Evolutionary conservation across 2,888 invertebrate genomes (phyloP).

Genomic region (Plemyria rubiginata): DNA sequence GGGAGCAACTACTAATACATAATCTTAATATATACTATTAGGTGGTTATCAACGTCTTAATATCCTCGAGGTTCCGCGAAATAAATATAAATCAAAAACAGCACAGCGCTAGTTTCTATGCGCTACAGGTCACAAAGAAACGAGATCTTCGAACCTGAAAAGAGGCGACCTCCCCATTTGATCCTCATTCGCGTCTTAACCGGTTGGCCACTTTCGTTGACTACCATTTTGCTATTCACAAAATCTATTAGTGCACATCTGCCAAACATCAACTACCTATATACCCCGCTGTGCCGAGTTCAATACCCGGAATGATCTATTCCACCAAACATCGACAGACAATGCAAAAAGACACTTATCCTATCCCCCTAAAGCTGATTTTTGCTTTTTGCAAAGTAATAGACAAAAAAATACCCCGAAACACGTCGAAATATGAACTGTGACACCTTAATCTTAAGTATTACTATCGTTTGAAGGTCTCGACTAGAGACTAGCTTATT

Average conservation of each 20-base stretch:
- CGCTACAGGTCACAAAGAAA: slow-evolving; percentile 5
- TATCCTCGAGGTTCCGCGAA: background rate
- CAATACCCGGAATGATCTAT: slow-evolving; percentile 61
- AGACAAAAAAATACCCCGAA: background rate
- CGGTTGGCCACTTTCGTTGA: slow-evolving; percentile 31
- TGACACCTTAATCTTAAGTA: background rate
- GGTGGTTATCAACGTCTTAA: too few relatives aligned
- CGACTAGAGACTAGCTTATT: background rate
- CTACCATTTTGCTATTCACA: slow-evolving; percentile 23
- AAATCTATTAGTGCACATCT: slow-evolving; percentile 34
- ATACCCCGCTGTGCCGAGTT: slow-evolving; percentile 62
- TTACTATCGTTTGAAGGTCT: slow-evolving; percentile 1
- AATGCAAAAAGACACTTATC: background rate
- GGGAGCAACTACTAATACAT: too few relatives aligned
- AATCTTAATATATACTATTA: too few relatives aligned
- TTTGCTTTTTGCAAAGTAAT: background rate
- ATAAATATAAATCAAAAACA: background rate
- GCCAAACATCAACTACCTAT: slow-evolving; percentile 48
- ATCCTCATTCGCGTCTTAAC: slow-evolving; percentile 21
- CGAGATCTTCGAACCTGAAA: slow-evolving; percentile 22
- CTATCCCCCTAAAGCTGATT: background rate
- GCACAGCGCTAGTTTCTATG: background rate
- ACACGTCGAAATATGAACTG: background rate
- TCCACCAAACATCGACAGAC: background rate
- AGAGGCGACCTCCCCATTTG: slow-evolving; percentile 23